A percentile compares a stretch with the other conserved stretches of the same genome.
These are phyloP conservation scores for Dipodomys merriami DNA, from an alignment of 2,113 vertebrate genomes.

Conservation along the genomic window DNA sequence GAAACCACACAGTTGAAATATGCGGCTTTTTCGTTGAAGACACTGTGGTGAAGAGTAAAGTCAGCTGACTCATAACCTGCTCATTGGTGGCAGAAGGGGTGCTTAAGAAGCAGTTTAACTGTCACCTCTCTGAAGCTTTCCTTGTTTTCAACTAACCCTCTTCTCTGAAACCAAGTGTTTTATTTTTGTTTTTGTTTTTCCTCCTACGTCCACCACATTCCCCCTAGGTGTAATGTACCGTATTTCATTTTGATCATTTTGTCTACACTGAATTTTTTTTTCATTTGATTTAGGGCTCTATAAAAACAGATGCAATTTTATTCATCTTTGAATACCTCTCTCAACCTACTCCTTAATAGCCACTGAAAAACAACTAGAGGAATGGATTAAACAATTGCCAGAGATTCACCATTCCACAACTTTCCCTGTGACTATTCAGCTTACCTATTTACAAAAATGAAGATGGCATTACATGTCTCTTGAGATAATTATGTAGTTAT, in stretches of 20 bases:
- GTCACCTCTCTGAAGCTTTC: background rate
- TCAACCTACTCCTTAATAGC: background rate
- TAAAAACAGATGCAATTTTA: background rate
- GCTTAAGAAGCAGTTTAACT: background rate
- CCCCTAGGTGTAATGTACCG: background rate
- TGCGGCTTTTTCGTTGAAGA: background rate
- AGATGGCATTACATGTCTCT: constrained; percentile 40
- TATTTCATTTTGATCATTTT: background rate
- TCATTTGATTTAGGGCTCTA: background rate
- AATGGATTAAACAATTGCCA: background rate
- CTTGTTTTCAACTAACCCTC: background rate
- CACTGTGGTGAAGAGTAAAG: background rate
- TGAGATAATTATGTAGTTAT: constrained; percentile 65
- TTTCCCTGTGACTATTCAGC: background rate
- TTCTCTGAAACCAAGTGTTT: background rate
- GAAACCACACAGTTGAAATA: background rate
- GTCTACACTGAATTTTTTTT: background rate
- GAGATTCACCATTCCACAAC: background rate
- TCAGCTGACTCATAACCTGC: background rate
- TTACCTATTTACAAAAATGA: constrained; percentile 39
- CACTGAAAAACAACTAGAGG: background rate
- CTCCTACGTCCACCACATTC: background rate
- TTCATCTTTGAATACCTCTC: background rate
- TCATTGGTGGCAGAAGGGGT: background rate
- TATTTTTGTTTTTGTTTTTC: background rate